Evolutionary conservation across 2,113 vertebrate genomes (phyloP).

Genomic region (Pollachius pollachius): DNA sequence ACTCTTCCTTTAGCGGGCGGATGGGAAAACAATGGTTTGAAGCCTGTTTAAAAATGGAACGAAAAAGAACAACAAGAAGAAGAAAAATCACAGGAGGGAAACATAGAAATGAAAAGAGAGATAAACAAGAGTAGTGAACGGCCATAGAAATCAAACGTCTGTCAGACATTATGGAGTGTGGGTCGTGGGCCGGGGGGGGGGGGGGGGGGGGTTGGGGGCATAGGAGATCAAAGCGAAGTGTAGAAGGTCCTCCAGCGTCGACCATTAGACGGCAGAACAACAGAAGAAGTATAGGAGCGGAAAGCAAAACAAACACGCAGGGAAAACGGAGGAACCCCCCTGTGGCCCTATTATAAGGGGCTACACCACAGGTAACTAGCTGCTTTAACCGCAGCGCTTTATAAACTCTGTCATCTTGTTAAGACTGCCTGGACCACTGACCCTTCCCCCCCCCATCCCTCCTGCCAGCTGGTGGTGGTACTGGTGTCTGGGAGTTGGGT

Average conservation of each 20-base stretch:
- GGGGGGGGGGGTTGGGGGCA: too few species aligned
- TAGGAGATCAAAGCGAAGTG: slow-evolving; percentile 63
- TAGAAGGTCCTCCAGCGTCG: slow-evolving; percentile 66
- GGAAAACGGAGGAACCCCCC: slow-evolving; percentile 78
- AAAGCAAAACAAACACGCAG: slow-evolving; percentile 76
- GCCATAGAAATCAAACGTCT: too few species aligned
- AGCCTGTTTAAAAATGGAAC: slow-evolving; percentile 57
- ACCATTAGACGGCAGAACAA: slow-evolving; percentile 65
- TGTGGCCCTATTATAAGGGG: slow-evolving; percentile 88
- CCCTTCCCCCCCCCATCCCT: slow-evolving; percentile 71
- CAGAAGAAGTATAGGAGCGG: slow-evolving; percentile 75
- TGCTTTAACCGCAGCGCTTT: slow-evolving; percentile 77
- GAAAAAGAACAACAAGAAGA: slow-evolving; percentile 22
- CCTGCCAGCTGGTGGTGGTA: slow-evolving; percentile 75
- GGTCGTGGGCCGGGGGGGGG: too few species aligned
- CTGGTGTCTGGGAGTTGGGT: slow-evolving; percentile 64
- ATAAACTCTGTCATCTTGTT: slow-evolving; percentile 90
- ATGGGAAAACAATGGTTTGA: slow-evolving; percentile 57
- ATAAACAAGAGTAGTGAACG: slow-evolving; percentile 40
- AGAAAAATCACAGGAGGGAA: slow-evolving; percentile 35
- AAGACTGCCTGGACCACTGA: slow-evolving; percentile 82
- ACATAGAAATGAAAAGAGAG: slow-evolving; percentile 57
- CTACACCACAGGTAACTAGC: slow-evolving; percentile 80
- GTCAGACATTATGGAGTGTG: too few species aligned
- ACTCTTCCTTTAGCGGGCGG: slow-evolving; percentile 56